These are phyloP conservation scores for Campoletis sonorensis DNA, from an alignment of 1,140 invertebrate species.

Conservation along the genomic window DNA sequence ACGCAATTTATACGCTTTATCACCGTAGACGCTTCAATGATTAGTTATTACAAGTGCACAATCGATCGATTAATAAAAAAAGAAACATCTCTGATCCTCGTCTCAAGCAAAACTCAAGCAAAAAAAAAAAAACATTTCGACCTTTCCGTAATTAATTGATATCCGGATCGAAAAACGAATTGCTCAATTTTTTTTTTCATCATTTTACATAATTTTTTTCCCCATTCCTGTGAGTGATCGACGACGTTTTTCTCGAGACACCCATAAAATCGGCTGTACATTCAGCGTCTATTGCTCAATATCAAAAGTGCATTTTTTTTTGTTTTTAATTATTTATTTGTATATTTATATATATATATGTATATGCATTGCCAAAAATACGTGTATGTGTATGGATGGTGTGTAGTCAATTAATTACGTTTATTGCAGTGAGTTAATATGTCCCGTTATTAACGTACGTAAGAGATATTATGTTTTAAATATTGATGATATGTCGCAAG, in stretches of 20 bases:
- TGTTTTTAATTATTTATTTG: constrained; percentile 55
- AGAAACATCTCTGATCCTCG: neutral
- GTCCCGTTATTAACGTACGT: constrained; percentile 28
- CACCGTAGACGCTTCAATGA: constrained; percentile 62
- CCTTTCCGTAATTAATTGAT: no score
- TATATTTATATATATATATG: constrained; percentile 56
- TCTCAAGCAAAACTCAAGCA: neutral
- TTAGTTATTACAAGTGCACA: constrained; percentile 44
- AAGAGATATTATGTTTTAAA: constrained; percentile 56
- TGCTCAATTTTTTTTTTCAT: neutral
- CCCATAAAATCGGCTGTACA: constrained; percentile 5
- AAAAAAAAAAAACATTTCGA: no score
- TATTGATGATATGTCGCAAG: constrained; percentile 52
- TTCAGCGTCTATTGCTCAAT: constrained; percentile 59
- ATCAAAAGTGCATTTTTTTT: constrained; percentile 59
- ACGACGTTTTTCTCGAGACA: neutral
- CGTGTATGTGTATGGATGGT: constrained; percentile 26
- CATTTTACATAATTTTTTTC: neutral
- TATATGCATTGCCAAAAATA: constrained; percentile 46
- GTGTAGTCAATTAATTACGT: constrained; percentile 31
- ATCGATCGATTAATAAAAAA: neutral
- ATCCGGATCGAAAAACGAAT: no score
- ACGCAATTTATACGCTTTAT: constrained; percentile 54
- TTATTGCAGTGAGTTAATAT: constrained; percentile 25
- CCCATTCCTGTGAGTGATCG: neutral